phyloP scores from a whole-genome alignment of 2,888 invertebrate genomes.

The Petrophora chlorosata region DNA sequence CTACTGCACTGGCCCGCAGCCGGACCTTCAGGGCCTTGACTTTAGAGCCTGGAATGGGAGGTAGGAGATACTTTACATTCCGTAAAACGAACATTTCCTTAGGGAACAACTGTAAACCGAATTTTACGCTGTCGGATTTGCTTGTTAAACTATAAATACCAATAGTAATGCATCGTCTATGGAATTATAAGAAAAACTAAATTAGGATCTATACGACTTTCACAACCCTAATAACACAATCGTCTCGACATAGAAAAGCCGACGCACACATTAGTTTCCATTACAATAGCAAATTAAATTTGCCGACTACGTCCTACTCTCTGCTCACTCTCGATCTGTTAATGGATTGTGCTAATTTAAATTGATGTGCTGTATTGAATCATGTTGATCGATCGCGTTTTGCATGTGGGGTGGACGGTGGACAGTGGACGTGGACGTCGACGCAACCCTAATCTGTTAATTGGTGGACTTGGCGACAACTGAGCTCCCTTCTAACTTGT shows the following conservation, averaged over 20 bases:
- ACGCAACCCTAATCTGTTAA: constrained; percentile 7
- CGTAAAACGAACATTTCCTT: too few species aligned
- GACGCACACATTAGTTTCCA: constrained; percentile 63
- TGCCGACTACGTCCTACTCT: constrained; percentile 38
- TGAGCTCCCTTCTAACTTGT: too few species aligned
- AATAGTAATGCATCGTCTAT: too few species aligned
- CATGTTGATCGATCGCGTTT: constrained; percentile 19
- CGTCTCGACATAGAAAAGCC: constrained; percentile 5
- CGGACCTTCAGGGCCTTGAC: too few species aligned
- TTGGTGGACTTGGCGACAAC: neutral
- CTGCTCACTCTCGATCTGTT: constrained; percentile 51
- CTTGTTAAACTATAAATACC: too few species aligned
- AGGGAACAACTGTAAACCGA: too few species aligned
- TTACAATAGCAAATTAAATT: constrained; percentile 73
- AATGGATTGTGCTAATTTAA: constrained; percentile 65
- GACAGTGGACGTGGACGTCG: neutral
- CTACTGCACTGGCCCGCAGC: too few species aligned
- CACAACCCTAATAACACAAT: neutral
- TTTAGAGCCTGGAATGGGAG: too few species aligned
- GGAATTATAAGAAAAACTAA: too few species aligned
- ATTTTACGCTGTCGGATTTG: too few species aligned
- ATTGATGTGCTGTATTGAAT: constrained; percentile 37
- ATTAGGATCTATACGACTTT: too few species aligned
- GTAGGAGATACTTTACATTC: too few species aligned
- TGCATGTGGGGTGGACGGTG: constrained; percentile 10